These are phyloP conservation scores for Drosophila repleta DNA, from an alignment of 1,140 invertebrate species.

Conservation along the genomic window DNA sequence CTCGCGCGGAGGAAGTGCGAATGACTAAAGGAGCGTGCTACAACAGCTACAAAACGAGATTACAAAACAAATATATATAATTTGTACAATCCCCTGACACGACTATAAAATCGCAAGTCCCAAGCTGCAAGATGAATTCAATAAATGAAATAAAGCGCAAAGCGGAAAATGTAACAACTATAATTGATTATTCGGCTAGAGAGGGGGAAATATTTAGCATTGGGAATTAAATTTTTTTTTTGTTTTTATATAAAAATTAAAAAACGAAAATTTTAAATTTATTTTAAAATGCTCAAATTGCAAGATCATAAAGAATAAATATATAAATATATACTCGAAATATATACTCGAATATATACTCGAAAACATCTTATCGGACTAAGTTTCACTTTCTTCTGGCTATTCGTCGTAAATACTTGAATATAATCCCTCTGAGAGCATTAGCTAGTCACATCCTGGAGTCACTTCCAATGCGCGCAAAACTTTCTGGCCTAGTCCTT, in stretches of 20 bases:
- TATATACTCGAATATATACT: too few relatives aligned
- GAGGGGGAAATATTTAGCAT: too few relatives aligned
- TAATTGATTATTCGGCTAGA: too few relatives aligned
- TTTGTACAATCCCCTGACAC: background rate
- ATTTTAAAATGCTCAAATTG: too few relatives aligned
- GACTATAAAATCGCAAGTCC: background rate
- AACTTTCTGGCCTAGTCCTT: slow-evolving; percentile 25
- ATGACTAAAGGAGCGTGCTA: background rate
- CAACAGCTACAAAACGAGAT: background rate
- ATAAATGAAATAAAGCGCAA: background rate
- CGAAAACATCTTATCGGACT: background rate
- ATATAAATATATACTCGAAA: too few relatives aligned
- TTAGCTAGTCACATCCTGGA: slow-evolving; percentile 10
- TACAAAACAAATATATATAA: background rate
- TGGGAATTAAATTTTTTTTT: too few relatives aligned
- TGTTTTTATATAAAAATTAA: too few relatives aligned
- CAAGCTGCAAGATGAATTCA: background rate
- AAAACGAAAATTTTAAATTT: background rate
- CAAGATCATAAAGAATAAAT: too few relatives aligned
- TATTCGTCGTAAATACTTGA: slow-evolving; percentile 12
- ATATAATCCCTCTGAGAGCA: slow-evolving; percentile 7
- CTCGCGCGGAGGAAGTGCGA: background rate
- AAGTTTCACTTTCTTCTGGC: background rate
- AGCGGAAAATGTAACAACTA: background rate
- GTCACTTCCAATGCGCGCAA: slow-evolving; percentile 8